Base-by-base conservation (phyloP, 2,113 vertebrate species). In the Rhinolophus sinicus region DNA sequence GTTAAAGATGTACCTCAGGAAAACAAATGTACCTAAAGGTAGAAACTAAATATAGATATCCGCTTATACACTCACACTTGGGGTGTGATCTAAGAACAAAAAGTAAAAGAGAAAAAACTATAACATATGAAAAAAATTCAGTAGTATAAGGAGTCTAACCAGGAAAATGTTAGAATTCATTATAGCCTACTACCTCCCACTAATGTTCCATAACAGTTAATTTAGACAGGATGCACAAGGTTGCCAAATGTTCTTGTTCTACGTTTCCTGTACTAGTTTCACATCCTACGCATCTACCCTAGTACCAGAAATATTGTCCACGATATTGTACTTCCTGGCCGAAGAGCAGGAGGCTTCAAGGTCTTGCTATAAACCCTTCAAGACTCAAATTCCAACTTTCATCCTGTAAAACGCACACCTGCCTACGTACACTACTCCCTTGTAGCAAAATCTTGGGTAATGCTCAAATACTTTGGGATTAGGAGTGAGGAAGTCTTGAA, bases 161-260 rank as follows among this genome's bases (percentile, higher is more conserved):
- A 91, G 58, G 82, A 91, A 95, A 96, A 83, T 33, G 78, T 65
- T 88, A 67, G 26, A 96, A 94, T 94, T 95, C 87, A 80, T 35
- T 89, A 86, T 64, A 95, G 56, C 21, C 64, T 93, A 82, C 72
- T 89, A 91, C 78, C 78, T 95, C 92, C 80, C 80, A 97, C 87
- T 81, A 80, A 92, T 90, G 62, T 92, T 90, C 87, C 40, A 52
- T 28, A 93, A 95, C 12, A 97, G 64, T 90, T 94, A 93, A 90
- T 94, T 97, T 65, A 96, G 35, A 92, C 83, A 95, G 84, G 84
- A 97, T 97, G 64, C 75, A 92, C 38, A 64, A 97, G 52, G 84
- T 58, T 95, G 60, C 60, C 94, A 96, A 97, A 97, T 90, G 24
- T 92, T 95, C 73, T 93, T 90, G 6, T 77, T 93, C 80, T 92